Evolutionary conservation across 2,113 vertebrate species (phyloP).

Genomic region (Tetraodon nigroviridis): DNA sequence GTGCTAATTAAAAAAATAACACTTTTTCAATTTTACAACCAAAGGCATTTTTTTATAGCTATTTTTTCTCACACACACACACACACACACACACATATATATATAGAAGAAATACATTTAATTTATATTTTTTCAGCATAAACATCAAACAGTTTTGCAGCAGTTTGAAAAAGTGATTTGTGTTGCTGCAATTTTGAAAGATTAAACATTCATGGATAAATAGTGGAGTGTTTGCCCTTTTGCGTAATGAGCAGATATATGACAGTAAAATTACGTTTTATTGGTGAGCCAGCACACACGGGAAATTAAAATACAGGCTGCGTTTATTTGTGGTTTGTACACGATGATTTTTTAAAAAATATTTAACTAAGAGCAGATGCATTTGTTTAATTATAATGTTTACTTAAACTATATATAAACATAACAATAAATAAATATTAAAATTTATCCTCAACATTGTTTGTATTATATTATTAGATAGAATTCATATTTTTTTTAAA

Average conservation of each 20-base stretch:
- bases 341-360: conserved; percentile 3
- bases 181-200: background rate
- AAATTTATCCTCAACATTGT: background rate
- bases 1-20: no score
- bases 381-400: background rate
- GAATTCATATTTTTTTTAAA: background rate
- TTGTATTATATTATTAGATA: background rate
- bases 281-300: conserved; percentile 24
- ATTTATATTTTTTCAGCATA: conserved; percentile 7
- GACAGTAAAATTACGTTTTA: conserved; percentile 40
- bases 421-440: background rate
- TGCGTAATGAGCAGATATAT: conserved; percentile 15
- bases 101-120: conserved; percentile 6
- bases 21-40: no score
- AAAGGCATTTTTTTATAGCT: no score
- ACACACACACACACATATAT: no score
- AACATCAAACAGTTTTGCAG: background rate
- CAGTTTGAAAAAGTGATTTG: conserved; percentile 2
- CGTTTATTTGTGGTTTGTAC: conserved; percentile 23
- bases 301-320: conserved; percentile 38
- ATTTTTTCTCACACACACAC: no score
- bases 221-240: conserved; percentile 29
- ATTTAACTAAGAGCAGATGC: background rate
- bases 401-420: background rate
- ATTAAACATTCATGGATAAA: conserved; percentile 28